Percentiles rank a stretch among this genome's conserved stretches.
phyloP scores from a whole-genome alignment of 2,888 invertebrate genomes.

The Flexamia atlantica region DNA sequence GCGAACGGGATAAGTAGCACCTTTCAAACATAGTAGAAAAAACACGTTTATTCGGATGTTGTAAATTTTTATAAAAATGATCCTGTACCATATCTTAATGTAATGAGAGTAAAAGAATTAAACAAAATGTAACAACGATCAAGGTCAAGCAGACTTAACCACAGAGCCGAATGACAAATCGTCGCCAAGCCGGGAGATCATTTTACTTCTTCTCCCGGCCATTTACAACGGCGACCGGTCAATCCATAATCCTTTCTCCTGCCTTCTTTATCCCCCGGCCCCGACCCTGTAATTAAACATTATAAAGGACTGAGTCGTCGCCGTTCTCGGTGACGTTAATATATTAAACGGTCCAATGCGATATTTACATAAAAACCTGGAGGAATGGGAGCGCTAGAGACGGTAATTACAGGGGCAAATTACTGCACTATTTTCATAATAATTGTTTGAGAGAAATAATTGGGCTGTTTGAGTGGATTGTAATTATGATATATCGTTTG shows the following conservation, averaged over 20 bases:
- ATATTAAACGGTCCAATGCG: conserved; percentile 34
- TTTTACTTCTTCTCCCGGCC: conserved; percentile 19
- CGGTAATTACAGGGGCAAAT: conserved; percentile 46
- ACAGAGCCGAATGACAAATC: background rate
- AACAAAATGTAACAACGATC: background rate
- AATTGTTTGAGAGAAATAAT: conserved; percentile 51
- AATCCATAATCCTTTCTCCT: conserved; percentile 10
- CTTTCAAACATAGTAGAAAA: too few relatives aligned
- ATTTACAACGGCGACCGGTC: conserved; percentile 29
- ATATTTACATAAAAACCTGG: conserved; percentile 55
- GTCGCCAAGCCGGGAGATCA: background rate
- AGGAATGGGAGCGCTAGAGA: conserved; percentile 47
- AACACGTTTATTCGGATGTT: too few relatives aligned
- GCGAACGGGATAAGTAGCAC: too few relatives aligned
- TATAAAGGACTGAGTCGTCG: conserved; percentile 43
- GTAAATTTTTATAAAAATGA: too few relatives aligned
- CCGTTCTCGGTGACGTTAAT: conserved; percentile 37
- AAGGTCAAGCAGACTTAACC: background rate
- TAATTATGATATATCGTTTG: conserved; percentile 57
- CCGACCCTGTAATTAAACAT: conserved; percentile 49
- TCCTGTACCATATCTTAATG: too few relatives aligned
- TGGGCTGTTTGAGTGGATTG: conserved; percentile 42
- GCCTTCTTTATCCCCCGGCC: conserved; percentile 33
- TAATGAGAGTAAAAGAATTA: too few relatives aligned
- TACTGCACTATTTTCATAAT: conserved; percentile 59